These are phyloP conservation scores for Drosophila azteca DNA, from an alignment of 1,140 invertebrate genomes.

Conservation along the genomic window DNA sequence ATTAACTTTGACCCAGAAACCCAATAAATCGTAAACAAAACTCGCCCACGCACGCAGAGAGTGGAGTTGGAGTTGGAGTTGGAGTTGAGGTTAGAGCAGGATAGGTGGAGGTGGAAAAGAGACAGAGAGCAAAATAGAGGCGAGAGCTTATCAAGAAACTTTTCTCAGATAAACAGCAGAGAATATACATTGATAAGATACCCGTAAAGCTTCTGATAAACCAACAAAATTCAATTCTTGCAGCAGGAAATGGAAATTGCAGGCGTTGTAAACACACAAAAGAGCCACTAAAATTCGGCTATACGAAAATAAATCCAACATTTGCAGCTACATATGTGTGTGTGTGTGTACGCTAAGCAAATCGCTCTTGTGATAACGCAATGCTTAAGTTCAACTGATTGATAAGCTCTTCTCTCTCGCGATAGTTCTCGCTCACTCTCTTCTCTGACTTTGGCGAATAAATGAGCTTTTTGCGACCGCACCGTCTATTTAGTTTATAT, in stretches of 20 bases:
- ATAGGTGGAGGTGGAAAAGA: too few relatives aligned
- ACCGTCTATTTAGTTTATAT: slow-evolving; percentile 3
- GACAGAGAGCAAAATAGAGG: neutral
- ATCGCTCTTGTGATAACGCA: slow-evolving; percentile 57
- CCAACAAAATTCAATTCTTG: neutral
- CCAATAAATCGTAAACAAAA: slow-evolving; percentile 72
- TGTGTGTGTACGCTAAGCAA: slow-evolving; percentile 15
- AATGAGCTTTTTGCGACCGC: slow-evolving; percentile 28
- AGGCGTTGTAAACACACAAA: neutral
- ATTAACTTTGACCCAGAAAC: slow-evolving; percentile 74
- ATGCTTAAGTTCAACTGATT: slow-evolving; percentile 27
- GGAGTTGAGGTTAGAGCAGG: neutral
- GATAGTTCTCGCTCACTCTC: neutral
- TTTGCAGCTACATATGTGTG: neutral
- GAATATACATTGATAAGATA: slow-evolving; percentile 63
- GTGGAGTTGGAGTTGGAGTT: slow-evolving; percentile 8
- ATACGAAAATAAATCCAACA: slow-evolving; percentile 21
- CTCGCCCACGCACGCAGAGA: slow-evolving; percentile 43
- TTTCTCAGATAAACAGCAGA: slow-evolving; percentile 25
- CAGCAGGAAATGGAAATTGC: slow-evolving; percentile 33
- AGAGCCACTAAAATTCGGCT: too few relatives aligned
- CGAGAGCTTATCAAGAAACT: slow-evolving; percentile 4
- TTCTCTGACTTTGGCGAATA: slow-evolving; percentile 9
- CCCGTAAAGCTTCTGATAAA: slow-evolving; percentile 9
- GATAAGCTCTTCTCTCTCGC: slow-evolving; percentile 40